phyloP scores from a whole-genome alignment of 92 coral and sea anemone genomes.

The Paragorgia papillata region DNA sequence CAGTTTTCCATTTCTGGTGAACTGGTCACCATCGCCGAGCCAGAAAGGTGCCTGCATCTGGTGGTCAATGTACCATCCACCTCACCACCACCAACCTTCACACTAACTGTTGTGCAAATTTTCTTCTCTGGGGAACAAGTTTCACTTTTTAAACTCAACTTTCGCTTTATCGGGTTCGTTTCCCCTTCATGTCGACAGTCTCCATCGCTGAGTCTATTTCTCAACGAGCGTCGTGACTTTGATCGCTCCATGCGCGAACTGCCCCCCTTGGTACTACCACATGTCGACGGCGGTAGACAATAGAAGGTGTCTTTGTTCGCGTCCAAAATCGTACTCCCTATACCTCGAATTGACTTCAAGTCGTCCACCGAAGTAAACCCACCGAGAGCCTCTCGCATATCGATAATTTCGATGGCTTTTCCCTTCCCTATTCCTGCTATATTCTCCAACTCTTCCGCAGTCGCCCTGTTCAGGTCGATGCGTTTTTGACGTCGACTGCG shows the following conservation, averaged over 20 bases:
- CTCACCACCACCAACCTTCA: not conserved
- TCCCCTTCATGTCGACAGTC: conserved; percentile 47
- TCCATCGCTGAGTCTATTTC: conserved; percentile 55
- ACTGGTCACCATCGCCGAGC: conserved; percentile 55
- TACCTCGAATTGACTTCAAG: conserved; percentile 79
- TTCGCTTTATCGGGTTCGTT: conserved; percentile 31
- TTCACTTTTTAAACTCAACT: conserved; percentile 19
- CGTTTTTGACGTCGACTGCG: conserved; percentile 61
- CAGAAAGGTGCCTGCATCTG: conserved; percentile 63
- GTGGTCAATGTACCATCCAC: not conserved
- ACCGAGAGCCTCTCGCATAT: conserved; percentile 83
- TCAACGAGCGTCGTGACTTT: conserved; percentile 6
- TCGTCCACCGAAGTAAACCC: conserved; percentile 84
- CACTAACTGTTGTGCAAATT: not conserved
- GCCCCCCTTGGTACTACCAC: conserved; percentile 73
- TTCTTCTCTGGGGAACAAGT: conserved; percentile 14
- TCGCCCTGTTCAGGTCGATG: conserved; percentile 87
- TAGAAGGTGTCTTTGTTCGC: conserved; percentile 68
- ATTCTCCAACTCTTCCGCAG: conserved; percentile 76
- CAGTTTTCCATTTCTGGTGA: conserved; percentile 94
- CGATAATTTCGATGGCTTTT: conserved; percentile 83
- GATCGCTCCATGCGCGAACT: conserved; percentile 50
- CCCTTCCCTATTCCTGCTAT: conserved; percentile 88
- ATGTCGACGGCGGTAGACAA: conserved; percentile 67
- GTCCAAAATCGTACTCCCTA: conserved; percentile 78